Evolutionary conservation across 1,140 invertebrate species (phyloP), one percentile per base, ranked within the genome.

Genomic region (Atta colombica): DNA sequence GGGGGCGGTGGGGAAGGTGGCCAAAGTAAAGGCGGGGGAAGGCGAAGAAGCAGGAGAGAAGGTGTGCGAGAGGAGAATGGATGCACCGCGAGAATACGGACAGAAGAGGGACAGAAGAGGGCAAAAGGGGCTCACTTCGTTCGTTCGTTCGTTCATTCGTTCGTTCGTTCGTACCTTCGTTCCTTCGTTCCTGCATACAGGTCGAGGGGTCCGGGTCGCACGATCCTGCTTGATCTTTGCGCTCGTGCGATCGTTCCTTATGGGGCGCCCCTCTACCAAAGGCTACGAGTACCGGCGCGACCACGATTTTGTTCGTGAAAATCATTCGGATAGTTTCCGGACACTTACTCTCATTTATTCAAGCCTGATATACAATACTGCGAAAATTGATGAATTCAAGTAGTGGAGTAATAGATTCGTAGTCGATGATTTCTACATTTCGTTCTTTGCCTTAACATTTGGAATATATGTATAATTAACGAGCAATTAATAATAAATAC

Each of bases 191-290:
- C 66, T 89, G 85, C 84, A 51, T 90, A 92, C 93, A 93, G 94
- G 93, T 94, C 94, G 94, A 94, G 94, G 94, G 94, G 93, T 94
- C 94, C 94, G 94, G 94, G 95, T 95, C 94, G 93, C 94, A 95
- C 95, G 95, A 95, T 95, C 94, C 93, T 94, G 94, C 92, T 95
- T 94, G 95, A 95, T 95, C 94, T 95, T 94, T 95, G 94, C 94
- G 94, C 94, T 95, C 94, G 94, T 94, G 94, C 94, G 93, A 94
- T 94, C 93, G 90, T 92, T 91, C 90, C 89, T 93, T 69, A 87
- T 91, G 91, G 89, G 91, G 90, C 92, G 60, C 75, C 61, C 69
- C 18, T 75, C 92, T 93, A 93, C 90, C 92, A 90, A 92, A 89
- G 87, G 92, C 93, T 93, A 92, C 92, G 93, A 93, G 92, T 92